These are phyloP conservation scores for Labeo catla DNA, from an alignment of 2,113 vertebrate species.

Conservation along the genomic window DNA sequence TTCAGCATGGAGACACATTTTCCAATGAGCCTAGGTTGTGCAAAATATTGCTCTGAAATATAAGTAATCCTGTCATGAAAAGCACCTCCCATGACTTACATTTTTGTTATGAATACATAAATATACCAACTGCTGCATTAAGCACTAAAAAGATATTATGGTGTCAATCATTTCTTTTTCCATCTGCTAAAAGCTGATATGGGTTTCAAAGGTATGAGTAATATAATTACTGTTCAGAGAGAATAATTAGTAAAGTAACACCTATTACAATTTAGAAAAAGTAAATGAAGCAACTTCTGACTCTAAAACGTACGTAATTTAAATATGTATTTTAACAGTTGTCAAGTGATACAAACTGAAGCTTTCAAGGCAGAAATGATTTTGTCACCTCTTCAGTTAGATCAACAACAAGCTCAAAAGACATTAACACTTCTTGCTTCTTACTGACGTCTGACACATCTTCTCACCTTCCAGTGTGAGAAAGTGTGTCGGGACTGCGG, in stretches of 20 bases:
- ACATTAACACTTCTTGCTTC: constrained; percentile 14
- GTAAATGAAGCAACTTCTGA: background rate
- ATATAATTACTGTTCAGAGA: constrained; percentile 22
- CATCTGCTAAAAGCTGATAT: constrained; percentile 25
- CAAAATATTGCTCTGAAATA: background rate
- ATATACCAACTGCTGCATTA: constrained; percentile 3
- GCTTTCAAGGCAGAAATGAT: background rate
- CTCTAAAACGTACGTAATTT: background rate
- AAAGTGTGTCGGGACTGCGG: background rate
- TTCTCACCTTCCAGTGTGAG: constrained; percentile 13
- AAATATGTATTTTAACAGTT: background rate
- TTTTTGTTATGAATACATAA: background rate
- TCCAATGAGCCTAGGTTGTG: background rate
- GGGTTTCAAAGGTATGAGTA: constrained; percentile 1
- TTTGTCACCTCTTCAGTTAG: background rate
- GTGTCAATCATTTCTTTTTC: constrained; percentile 9
- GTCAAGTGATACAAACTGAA: background rate
- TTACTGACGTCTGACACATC: constrained; percentile 32
- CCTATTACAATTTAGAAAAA: constrained; percentile 8
- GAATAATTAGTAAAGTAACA: constrained; percentile 17
- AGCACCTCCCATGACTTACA: background rate
- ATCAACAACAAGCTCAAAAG: constrained; percentile 1
- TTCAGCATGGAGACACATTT: background rate
- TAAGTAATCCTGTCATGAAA: background rate
- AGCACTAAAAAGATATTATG: constrained; percentile 3